These are phyloP conservation scores for Champsocephalus esox DNA, from an alignment of 2,797 vertebrate species.

Conservation along the genomic window DNA sequence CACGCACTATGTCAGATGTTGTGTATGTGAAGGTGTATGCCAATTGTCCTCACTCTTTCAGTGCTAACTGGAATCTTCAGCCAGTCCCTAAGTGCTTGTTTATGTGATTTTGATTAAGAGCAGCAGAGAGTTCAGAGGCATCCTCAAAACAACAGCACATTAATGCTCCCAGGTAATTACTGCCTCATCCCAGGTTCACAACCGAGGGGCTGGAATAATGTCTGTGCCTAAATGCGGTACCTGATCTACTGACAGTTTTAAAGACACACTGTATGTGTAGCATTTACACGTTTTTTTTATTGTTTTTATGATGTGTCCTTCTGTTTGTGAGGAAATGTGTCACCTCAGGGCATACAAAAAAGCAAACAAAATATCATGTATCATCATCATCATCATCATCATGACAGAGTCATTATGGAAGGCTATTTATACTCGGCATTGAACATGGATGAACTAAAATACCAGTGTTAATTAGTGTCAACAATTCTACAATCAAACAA, in stretches of 20 bases:
- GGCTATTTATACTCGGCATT: too few relatives aligned
- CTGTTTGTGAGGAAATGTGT: not conserved
- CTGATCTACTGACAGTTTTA: conserved; percentile 11
- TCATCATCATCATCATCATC: not conserved
- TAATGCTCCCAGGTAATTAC: conserved; percentile 58
- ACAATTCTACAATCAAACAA: too few relatives aligned
- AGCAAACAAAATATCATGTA: too few relatives aligned
- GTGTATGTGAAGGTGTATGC: conserved; percentile 56
- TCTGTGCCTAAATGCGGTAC: conserved; percentile 19
- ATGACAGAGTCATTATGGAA: not conserved
- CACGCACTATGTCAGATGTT: conserved; percentile 27
- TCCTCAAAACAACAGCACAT: conserved; percentile 40
- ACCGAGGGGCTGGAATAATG: not conserved
- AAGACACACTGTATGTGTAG: not conserved
- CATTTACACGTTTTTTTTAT: not conserved
- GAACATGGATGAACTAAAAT: too few relatives aligned
- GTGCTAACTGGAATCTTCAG: conserved; percentile 61
- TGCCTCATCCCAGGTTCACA: conserved; percentile 34
- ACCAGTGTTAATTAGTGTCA: too few relatives aligned
- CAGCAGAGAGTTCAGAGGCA: conserved; percentile 45
- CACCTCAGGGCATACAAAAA: not conserved
- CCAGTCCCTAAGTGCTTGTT: conserved; percentile 61
- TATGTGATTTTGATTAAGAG: conserved; percentile 74
- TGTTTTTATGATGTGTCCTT: not conserved
- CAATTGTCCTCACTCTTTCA: conserved; percentile 47